Base-by-base conservation (phyloP, 2,113 vertebrate genomes). In the Raja brachyura region DNA sequence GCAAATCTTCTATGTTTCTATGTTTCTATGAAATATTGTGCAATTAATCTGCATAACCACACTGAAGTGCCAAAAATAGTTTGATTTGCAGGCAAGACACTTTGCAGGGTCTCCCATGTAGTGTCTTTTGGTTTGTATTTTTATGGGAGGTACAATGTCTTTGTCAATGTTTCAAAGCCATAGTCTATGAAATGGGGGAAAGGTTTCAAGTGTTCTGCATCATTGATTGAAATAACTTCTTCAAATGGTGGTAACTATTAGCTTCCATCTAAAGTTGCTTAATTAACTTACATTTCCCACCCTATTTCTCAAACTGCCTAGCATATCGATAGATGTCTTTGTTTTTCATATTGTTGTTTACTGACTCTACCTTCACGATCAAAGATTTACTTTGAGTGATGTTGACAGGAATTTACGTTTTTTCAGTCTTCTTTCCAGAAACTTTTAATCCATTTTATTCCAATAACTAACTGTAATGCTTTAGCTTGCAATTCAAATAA, bases 391-490 rank as follows among this genome's bases (percentile, higher is more conserved):
- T 93, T 94, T 95, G 95, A 95, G 96, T 95, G 94, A 93, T 95
- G 95, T 94, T 93, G 90, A 96, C 10, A 33, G 75, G 31, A 77
- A 25, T 96, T 96, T 92, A 93, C 94, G 18, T 93, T 93, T 94
- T 94, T 94, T 94, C 54, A 5, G 94, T 39, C 93, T 93, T 94
- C 78, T 93, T 96, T 94, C 94, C 95, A 94, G 94, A 95, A 96
- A 95, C 97, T 96, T 96, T 97, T 97, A 96, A 96, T 95, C 96
- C 96, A 96, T 96, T 97, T 97, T 97, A 96, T 96, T 96, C 96
- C 96, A 96, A 96, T 96, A 97, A 97, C 96, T 97, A 97, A 96
- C 96, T 96, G 96, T 96, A 95, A 96, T 97, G 96, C 96, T 95
- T 96, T 97, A 96, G 95, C 66, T 54, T 92, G 96, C 96, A 97